Evolutionary conservation across 1,140 invertebrate genomes (phyloP).

Genomic region (Saxidomus purpurata): DNA sequence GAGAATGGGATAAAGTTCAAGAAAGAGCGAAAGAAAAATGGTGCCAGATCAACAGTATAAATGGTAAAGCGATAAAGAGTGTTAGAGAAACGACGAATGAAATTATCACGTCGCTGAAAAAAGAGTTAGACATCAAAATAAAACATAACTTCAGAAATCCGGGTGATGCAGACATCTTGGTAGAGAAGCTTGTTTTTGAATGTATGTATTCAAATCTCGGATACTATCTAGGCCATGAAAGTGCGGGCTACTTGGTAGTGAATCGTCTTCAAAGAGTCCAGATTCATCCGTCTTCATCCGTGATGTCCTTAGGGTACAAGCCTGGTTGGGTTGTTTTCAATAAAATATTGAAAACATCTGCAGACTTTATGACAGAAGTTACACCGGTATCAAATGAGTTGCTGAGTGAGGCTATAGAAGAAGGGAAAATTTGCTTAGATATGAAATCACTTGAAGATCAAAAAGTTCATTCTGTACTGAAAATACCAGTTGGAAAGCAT

Average conservation of each 20-base stretch:
- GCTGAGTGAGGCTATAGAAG: slow-evolving; percentile 66
- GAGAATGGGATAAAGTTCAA: slow-evolving; percentile 82
- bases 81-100: slow-evolving; percentile 78
- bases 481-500: slow-evolving; percentile 70
- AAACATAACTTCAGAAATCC: slow-evolving; percentile 68
- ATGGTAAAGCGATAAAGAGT: slow-evolving; percentile 77
- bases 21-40: slow-evolving; percentile 77
- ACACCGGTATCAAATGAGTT: slow-evolving; percentile 74
- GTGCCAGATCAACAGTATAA: slow-evolving; percentile 81
- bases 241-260: slow-evolving; percentile 76
- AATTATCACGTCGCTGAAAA: slow-evolving; percentile 73
- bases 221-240: slow-evolving; percentile 77
- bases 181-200: slow-evolving; percentile 74
- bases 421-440: slow-evolving; percentile 67
- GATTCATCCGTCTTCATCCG: slow-evolving; percentile 80
- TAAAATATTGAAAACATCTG: slow-evolving; percentile 76
- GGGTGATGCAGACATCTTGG: slow-evolving; percentile 24
- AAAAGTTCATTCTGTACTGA: slow-evolving; percentile 64
- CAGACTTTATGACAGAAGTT: slow-evolving; percentile 79
- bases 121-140: slow-evolving; percentile 70
- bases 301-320: slow-evolving; percentile 65
- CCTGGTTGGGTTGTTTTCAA: slow-evolving; percentile 80
- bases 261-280: slow-evolving; percentile 71
- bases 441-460: slow-evolving; percentile 54
- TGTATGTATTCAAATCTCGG: slow-evolving; percentile 71